Base-by-base conservation (phyloP, 2,797 vertebrate genomes). In the Arctocebus calabarensis region DNA sequence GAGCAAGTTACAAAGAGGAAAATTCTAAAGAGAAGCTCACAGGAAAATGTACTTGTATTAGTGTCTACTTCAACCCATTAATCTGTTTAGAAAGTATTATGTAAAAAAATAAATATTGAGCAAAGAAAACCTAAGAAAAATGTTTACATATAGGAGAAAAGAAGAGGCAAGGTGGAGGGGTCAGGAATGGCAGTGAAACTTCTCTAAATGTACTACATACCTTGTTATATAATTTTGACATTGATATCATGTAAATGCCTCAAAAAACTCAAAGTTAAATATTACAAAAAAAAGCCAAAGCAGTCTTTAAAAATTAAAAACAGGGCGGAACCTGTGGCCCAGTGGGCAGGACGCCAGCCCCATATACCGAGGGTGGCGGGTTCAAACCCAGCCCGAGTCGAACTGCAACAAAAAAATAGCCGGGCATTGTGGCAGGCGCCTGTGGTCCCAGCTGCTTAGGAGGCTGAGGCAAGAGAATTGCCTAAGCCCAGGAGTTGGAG, bases 271-370 rank as follows among this genome's bases (percentile, higher is more conserved):
- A 81, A 82, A 59, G 68, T 68, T 40, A 78, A 73, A 71, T 79
- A 55, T 64, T 75, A 10, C 29, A 78, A 52, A 40, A 16, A 71
- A 71, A 71, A 86, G 32, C 43, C 52, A 83, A 77, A 88, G 11
- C 13, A 77, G n/a, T 52, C 25, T 34, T 48, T 79, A 91, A 91
- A 94, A 91, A 48, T 59, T 57, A 81, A 86, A 94, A 52, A 83
- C 52, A 88, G 40, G 40, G 40, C 40, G 5, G 40, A 40, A 40
- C 40, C 40, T 40, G 40, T 40, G 40, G 40, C 40, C 5, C 40
- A 40, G 40, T 40, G 40, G 40, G 40, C 5, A 40, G 40, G 40
- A 5, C 40, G 5, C 40, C 40, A 40, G 40, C 3, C 40, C 40
- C 40, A 40, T 40, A 40, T 5, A 40, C 40, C 5, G 40, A 40